phyloP scores from a whole-genome alignment of 2,888 invertebrate genomes.

The Hylaea fasciaria region DNA sequence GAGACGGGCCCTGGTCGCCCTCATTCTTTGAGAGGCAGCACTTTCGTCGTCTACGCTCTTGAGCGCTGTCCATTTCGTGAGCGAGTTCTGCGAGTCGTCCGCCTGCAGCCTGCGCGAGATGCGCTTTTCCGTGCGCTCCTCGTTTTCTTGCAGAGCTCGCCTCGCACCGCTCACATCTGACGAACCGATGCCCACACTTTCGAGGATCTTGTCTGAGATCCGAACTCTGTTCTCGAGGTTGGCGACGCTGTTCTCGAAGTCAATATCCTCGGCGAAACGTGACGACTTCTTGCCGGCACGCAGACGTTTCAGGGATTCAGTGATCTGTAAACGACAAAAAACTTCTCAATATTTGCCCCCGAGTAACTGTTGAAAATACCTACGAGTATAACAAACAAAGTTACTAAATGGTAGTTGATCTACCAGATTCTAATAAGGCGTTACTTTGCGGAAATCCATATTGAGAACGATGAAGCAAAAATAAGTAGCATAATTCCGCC shows the following conservation, averaged over 20 bases:
- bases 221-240: conserved; percentile 85
- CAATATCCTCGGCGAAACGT: conserved; percentile 86
- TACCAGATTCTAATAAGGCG: too few species aligned
- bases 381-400: too few species aligned
- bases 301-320: conserved; percentile 85
- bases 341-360: not conserved
- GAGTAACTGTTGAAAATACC: too few species aligned
- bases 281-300: conserved; percentile 86
- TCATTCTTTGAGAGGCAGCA: conserved; percentile 87
- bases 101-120: conserved; percentile 67
- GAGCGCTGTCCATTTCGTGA: conserved; percentile 88
- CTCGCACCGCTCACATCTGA: conserved; percentile 79
- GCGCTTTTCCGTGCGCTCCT: conserved; percentile 79
- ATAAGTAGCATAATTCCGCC: too few species aligned
- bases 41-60: conserved; percentile 76
- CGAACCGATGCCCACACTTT: conserved; percentile 86
- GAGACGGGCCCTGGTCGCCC: conserved; percentile 87
- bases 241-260: conserved; percentile 85
- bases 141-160: conserved; percentile 77
- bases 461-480: too few species aligned
- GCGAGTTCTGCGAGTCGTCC: conserved; percentile 61
- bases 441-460: too few species aligned
- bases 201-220: conserved; percentile 87
- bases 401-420: too few species aligned
- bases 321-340: conserved; percentile 75